Percentiles rank a stretch among this genome's conserved stretches.
These are phyloP conservation scores for Spodoptera littoralis DNA, from an alignment of 2,888 invertebrate genomes.

Conservation along the genomic window DNA sequence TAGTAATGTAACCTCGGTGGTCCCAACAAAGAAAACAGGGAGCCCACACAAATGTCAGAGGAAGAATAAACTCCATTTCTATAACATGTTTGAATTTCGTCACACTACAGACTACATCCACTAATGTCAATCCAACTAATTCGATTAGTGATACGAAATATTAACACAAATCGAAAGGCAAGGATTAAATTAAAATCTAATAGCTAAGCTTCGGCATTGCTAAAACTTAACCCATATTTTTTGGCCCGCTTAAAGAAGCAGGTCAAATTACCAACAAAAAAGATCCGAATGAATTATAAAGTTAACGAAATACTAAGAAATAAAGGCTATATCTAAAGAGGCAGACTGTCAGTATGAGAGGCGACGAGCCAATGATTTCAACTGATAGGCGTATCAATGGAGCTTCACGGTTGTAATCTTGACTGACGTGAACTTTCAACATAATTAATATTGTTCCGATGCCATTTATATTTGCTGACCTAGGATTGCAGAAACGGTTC, in stretches of 20 bases:
- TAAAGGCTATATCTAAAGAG: conserved; percentile 16
- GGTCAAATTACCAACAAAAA: conserved; percentile 9
- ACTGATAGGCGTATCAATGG: conserved; percentile 63
- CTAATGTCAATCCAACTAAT: too few relatives aligned
- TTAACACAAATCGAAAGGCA: too few relatives aligned
- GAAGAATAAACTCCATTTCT: too few relatives aligned
- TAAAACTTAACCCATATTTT: not conserved
- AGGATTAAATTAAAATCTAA: too few relatives aligned
- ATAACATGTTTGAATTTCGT: too few relatives aligned
- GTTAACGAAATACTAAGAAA: conserved; percentile 4
- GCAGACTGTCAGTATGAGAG: conserved; percentile 12
- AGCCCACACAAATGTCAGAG: too few relatives aligned
- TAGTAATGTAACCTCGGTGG: conserved; percentile 41
- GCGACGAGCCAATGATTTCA: conserved; percentile 52
- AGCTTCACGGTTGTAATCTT: conserved; percentile 62
- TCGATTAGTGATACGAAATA: too few relatives aligned
- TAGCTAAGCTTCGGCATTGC: too few relatives aligned
- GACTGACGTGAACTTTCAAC: conserved; percentile 63
- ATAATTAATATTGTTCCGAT: conserved; percentile 62
- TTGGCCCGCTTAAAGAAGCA: conserved; percentile 4
- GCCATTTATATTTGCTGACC: conserved; percentile 52
- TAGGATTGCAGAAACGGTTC: conserved; percentile 48
- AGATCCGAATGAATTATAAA: conserved; percentile 8
- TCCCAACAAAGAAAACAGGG: conserved; percentile 12
- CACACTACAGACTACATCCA: too few relatives aligned